Base-by-base conservation (phyloP, 1,140 invertebrate genomes). In the Pseudomyrmex cubaensis region DNA sequence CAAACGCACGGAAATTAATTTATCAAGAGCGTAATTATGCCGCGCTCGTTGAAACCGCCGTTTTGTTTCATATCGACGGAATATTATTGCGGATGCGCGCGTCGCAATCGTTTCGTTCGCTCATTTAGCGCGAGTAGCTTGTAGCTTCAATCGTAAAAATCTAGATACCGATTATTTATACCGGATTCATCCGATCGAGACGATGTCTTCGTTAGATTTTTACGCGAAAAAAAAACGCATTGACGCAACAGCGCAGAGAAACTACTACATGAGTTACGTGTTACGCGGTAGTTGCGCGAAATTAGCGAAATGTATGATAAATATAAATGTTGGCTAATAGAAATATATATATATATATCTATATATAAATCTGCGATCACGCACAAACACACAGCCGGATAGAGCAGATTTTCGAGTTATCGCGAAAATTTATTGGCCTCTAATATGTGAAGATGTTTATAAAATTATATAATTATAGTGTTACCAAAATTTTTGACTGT, bases 281-380 rank as follows among this genome's bases (percentile, higher is more conserved):
- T 35, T 7, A 25, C 48, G 48, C 57, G 57, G 15, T 35, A 50
- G 3, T 62, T 50, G 12, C 15, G 2, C 46, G 46, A 25, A 10
- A 54, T 76, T 17, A 22, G 44, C 12, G 5, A 50, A 70, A 80
- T 13, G 44, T 48, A 2, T 17, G 12, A 72, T 56, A 46, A 64
- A 57, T 57, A 35, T 35, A 35, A 57, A 78, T 59, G 66, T 72
- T 72, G 76, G 66, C 12, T 80, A 80, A 80, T 72, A 54, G 44
- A 78, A 59, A 78, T 69, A 56, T 80, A 70, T 70, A 59, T 78
- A 78, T 69, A 46, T 80, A 70, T 70, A 59, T 78, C 4, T 48
- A 44, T 5, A 46, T 52, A 52, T 52, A n/a, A 57, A 15, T 72
- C 7, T 10, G 22, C 66, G 13, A 52, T 13, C 50, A 57, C 56